These are phyloP conservation scores for Sebastes vulpes DNA, from an alignment of 2,797 vertebrate genomes.

Conservation along the genomic window DNA sequence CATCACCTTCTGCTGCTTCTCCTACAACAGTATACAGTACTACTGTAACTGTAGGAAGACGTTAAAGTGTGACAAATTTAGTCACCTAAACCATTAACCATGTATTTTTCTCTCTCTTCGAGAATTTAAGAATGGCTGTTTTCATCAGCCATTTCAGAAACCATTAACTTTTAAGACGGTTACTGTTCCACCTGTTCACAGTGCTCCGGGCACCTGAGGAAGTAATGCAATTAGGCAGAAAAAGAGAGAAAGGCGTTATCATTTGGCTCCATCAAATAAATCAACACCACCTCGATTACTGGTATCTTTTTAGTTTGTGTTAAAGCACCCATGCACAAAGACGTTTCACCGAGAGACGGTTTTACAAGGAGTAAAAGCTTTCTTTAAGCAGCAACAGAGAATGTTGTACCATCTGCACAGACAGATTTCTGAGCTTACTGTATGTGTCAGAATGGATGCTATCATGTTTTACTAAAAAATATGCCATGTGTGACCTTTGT, in stretches of 20 bases:
- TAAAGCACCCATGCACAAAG: neutral
- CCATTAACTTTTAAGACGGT: constrained; percentile 49
- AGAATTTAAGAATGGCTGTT: constrained; percentile 20
- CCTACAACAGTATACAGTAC: neutral
- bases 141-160: constrained; percentile 50
- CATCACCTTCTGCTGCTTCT: neutral
- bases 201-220: constrained; percentile 9
- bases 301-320: neutral
- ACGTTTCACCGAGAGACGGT: neutral
- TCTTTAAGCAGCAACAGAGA: neutral
- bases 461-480: neutral
- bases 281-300: neutral
- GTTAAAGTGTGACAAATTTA: constrained; percentile 20
- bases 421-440: neutral
- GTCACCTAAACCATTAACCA: neutral
- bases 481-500: neutral
- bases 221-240: constrained; percentile 16
- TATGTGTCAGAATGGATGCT: neutral
- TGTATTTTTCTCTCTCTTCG: constrained; percentile 5
- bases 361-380: neutral
- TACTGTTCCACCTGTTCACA: constrained; percentile 27
- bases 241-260: constrained; percentile 10
- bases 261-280: constrained; percentile 45
- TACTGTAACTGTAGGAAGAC: neutral
- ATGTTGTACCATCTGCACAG: neutral